Evolutionary conservation across 2,888 invertebrate genomes (phyloP).

Genomic region (Shargacucullia verbasci): DNA sequence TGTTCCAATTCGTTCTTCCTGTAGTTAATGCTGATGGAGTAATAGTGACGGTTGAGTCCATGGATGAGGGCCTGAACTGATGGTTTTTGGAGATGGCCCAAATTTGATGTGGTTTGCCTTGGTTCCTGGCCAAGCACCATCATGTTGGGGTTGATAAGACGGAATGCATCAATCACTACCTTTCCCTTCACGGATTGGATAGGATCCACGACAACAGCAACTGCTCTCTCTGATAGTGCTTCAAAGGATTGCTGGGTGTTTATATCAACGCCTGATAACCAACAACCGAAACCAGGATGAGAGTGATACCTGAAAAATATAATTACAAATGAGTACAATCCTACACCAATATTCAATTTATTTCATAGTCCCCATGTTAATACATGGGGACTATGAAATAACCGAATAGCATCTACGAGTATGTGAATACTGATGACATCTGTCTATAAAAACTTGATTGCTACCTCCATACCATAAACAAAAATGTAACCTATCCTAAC

Average conservation of each 20-base stretch:
- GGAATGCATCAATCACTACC: slow-evolving; percentile 99
- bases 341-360: no score
- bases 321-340: slow-evolving; percentile 1
- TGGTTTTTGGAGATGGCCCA: slow-evolving; percentile 99
- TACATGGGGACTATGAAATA: no score
- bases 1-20: slow-evolving; percentile 99
- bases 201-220: slow-evolving; percentile 99
- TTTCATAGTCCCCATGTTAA: no score
- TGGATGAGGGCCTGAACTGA: slow-evolving; percentile 99
- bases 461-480: no score
- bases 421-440: no score
- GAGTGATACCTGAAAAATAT: slow-evolving; percentile 94
- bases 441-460: no score
- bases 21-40: slow-evolving; percentile 99
- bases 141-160: slow-evolving; percentile 99
- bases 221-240: slow-evolving; percentile 98
- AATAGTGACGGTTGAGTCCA: slow-evolving; percentile 99
- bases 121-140: slow-evolving; percentile 99
- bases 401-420: no score
- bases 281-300: slow-evolving; percentile 99
- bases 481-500: no score
- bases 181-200: slow-evolving; percentile 99
- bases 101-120: slow-evolving; percentile 99
- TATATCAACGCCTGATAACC: slow-evolving; percentile 99
- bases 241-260: slow-evolving; percentile 99